Evolutionary conservation across 2,797 vertebrate genomes (phyloP).

Genomic region (Chelon labrosus): DNA sequence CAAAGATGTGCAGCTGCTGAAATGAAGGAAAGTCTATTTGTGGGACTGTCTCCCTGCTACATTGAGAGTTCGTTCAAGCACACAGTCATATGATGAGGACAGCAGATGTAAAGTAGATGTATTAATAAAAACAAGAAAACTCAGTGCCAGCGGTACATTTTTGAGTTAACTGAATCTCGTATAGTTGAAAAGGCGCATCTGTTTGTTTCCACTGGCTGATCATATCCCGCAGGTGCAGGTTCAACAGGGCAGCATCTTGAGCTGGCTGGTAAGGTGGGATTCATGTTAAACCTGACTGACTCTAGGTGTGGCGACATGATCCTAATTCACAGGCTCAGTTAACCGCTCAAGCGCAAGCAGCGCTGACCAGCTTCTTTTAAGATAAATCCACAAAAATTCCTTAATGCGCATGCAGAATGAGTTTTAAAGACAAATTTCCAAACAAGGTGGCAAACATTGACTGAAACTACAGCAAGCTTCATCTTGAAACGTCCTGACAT

Average conservation of each 20-base stretch:
- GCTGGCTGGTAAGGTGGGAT: conserved; percentile 11
- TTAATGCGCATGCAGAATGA: conserved; percentile 1
- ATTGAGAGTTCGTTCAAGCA: conserved; percentile 36
- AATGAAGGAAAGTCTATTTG: conserved; percentile 44
- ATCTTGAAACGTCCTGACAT: not conserved
- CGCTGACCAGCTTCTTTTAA: conserved; percentile 1
- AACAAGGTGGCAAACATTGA: not conserved
- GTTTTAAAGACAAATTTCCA: conserved; percentile 4
- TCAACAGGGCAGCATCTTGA: conserved; percentile 35
- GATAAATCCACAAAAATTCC: not conserved
- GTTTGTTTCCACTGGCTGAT: conserved; percentile 28
- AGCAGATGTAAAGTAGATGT: conserved; percentile 15
- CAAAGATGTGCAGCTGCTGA: conserved; percentile 71
- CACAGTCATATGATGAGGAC: not conserved
- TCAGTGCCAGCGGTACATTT: not conserved
- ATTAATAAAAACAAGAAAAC: not conserved
- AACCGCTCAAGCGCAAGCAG: conserved; percentile 23
- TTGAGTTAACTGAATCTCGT: conserved; percentile 4
- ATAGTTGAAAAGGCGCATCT: conserved; percentile 18
- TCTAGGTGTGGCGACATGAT: conserved; percentile 34
- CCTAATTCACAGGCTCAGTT: conserved; percentile 16
- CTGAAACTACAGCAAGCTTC: conserved; percentile 7
- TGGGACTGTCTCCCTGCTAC: conserved; percentile 16
- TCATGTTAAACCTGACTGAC: not conserved
- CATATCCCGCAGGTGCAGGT: conserved; percentile 32